A percentile compares a stretch with the other conserved stretches of the same genome.
Conservation (phyloP, 2,797 vertebrate species). For the Garrulus glandarius region DNA sequence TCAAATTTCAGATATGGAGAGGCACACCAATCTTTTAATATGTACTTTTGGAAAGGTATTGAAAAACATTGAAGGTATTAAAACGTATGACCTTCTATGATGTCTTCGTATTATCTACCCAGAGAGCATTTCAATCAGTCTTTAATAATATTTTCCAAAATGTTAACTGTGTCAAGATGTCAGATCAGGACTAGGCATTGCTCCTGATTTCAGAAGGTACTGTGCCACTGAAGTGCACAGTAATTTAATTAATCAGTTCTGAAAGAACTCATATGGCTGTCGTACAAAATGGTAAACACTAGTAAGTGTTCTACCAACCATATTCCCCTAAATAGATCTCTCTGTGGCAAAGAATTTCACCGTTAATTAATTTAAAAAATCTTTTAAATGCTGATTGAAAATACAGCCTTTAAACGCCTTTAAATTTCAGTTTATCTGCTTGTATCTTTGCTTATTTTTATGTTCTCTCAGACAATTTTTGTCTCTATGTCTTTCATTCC, state of each 20-base stretch:
- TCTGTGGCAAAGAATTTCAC: not conserved
- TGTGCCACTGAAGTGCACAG: not conserved
- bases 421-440: not conserved
- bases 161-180: not conserved
- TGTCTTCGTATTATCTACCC: not conserved
- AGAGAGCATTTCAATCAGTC: not conserved
- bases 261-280: not conserved
- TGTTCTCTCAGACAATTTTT: not conserved
- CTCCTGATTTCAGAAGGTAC: not conserved
- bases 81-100: not conserved
- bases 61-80: not conserved
- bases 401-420: not conserved
- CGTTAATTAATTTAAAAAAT: not conserved
- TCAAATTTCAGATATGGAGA: not conserved
- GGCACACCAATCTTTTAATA: not conserved
- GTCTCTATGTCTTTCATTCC: not conserved
- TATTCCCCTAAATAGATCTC: not conserved
- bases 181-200: not conserved
- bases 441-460: not conserved
- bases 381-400: not conserved
- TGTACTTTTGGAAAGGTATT: not conserved
- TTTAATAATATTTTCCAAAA: not conserved
- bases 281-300: not conserved
- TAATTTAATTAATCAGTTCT: not conserved
- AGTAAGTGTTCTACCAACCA: not conserved